phyloP scores from a whole-genome alignment of 1,140 invertebrate genomes.

The Armadillidium nasatum region DNA sequence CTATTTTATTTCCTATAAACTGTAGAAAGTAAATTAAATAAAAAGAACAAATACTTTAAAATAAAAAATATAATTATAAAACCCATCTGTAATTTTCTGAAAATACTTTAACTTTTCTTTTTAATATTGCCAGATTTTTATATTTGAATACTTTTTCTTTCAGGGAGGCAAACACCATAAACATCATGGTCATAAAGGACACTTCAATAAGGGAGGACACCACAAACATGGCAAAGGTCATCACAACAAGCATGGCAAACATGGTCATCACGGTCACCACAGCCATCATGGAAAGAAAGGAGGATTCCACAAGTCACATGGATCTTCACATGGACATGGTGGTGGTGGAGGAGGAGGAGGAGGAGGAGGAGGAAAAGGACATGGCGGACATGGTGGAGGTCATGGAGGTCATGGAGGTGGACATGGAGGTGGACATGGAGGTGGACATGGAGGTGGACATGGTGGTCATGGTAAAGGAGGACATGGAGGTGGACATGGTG shows the following conservation, averaged over 20 bases:
- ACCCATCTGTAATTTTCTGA: neutral
- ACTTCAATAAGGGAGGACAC: conserved; percentile 9
- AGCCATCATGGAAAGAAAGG: conserved; percentile 4
- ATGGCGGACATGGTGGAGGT: too few species aligned
- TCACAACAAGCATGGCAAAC: conserved; percentile 12
- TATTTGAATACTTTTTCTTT: neutral
- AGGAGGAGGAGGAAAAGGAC: too few species aligned
- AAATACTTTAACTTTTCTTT: neutral
- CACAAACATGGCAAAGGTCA: neutral
- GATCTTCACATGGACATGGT: neutral
- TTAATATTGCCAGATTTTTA: conserved; percentile 5
- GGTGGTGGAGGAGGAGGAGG: neutral
- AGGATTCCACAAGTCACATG: neutral
- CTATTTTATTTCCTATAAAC: too few species aligned
- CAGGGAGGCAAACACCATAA: conserved; percentile 22
- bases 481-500: too few species aligned
- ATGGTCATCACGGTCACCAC: conserved; percentile 17
- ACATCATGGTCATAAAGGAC: conserved; percentile 14
- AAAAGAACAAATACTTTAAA: neutral
- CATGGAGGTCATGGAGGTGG: too few species aligned
- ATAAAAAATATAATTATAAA: neutral
- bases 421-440: too few species aligned
- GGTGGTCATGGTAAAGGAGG: too few species aligned
- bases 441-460: too few species aligned
- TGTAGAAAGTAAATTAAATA: too few species aligned